Evolutionary conservation across 2,113 vertebrate genomes (phyloP), one percentile per base, ranked within the genome.

Genomic region (Glaucomys volans): DNA sequence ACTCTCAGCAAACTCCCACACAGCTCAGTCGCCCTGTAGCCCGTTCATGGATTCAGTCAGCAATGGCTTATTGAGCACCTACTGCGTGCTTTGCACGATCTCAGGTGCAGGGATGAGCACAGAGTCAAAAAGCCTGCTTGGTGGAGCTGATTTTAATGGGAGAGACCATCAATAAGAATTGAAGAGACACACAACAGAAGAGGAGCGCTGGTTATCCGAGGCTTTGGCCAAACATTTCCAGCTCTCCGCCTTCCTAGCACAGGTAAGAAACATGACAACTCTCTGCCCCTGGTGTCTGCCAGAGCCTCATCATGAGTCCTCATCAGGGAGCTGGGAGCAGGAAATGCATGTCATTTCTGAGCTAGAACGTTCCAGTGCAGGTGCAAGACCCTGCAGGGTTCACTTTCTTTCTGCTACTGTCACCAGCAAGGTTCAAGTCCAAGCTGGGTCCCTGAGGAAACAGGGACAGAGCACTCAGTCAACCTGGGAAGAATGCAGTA

Each of bases 151-250:
- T 37, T 47, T 52, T 14, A 74, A 50, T 0, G 20, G 13, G 18
- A 40, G 28, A 84, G 40, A 84, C 4, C 1, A 40, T 2, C 1
- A 1, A 24, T 14, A 54, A n/a, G 30, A 37, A 89, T 14, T 1
- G 12, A 72, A 40, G 1, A 14, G 0, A 0, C 50, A 20, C 1
- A 0, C 2, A 6, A 8, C 40, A 20, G 1, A 37, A 0, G 0
- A 4, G 3, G 50, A n/a, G 47, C 3, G 28, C 82, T 3, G 12
- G 12, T 32, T n/a, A 22, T 44, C 6, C 35, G 24, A 26, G 14
- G 32, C 71, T 2, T 4, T 10, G 32, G 32, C 71, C 50, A 17
- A 37, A 17, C 20, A 5, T 0, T 1, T 4, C 76, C 66, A 8
- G 62, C 30, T 18, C 91, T 40, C 84, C 14, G 54, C 54, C 69